Percentiles rank a stretch among this genome's conserved stretches.
Evolutionary conservation across 2,888 invertebrate species (phyloP).

Genomic region (Lamellibrachia satsuma): DNA sequence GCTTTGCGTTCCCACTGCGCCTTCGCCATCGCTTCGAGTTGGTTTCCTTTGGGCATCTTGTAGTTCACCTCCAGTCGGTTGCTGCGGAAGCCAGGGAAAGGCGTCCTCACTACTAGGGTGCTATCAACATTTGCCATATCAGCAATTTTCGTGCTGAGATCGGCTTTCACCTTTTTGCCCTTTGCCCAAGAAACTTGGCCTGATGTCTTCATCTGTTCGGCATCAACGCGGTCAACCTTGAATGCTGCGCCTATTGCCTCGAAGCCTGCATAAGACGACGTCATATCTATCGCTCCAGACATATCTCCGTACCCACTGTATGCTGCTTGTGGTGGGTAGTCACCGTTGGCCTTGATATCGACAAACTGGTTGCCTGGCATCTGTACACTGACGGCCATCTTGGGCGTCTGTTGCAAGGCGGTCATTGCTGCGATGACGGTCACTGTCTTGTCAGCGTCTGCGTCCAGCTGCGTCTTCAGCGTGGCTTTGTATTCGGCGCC

Average conservation of each 20-base stretch:
- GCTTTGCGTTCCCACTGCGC: conserved; percentile 28
- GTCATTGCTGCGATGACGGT: conserved; percentile 31
- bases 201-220: conserved; percentile 22
- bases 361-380: conserved; percentile 31
- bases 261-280: conserved; percentile 26
- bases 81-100: conserved; percentile 33
- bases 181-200: conserved; percentile 46
- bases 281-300: conserved; percentile 17
- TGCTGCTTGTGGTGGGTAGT: conserved; percentile 12
- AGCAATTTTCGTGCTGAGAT: conserved; percentile 28
- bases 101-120: conserved; percentile 36
- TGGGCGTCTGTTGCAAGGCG: conserved; percentile 30
- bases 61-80: conserved; percentile 28
- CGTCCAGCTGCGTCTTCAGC: conserved; percentile 34
- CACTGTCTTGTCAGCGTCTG: conserved; percentile 27
- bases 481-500: conserved; percentile 20
- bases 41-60: conserved; percentile 29
- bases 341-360: conserved; percentile 31
- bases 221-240: conserved; percentile 30
- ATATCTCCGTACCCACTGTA: neutral
- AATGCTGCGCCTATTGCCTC: conserved; percentile 37
- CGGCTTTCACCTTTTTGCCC: conserved; percentile 40
- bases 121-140: conserved; percentile 31
- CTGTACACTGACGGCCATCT: conserved; percentile 28
- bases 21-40: conserved; percentile 26